Conservation (phyloP, 92 coral and sea anemone genomes). For the Porites evermanni region DNA sequence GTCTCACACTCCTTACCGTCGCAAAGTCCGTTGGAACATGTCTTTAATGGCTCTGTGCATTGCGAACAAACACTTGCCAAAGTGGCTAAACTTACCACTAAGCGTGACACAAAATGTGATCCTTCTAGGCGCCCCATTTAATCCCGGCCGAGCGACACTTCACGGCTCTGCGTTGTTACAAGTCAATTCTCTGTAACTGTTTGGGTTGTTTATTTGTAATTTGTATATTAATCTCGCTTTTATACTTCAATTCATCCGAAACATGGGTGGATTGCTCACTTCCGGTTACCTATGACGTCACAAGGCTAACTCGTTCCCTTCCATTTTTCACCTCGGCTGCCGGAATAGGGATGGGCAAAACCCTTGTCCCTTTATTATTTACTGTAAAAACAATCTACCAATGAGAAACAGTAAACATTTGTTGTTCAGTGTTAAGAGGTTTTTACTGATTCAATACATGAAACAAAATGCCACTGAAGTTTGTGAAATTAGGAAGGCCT, state of each 20-base stretch:
- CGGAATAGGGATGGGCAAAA: no score
- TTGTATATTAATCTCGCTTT: background rate
- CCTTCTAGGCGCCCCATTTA: conserved; percentile 1
- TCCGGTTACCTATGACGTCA: conserved; percentile 44
- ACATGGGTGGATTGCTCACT: conserved; percentile 3
- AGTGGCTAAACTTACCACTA: conserved; percentile 6
- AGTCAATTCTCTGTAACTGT: background rate
- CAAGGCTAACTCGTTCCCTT: background rate
- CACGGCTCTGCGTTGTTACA: background rate
- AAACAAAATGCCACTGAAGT: background rate
- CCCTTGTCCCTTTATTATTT: background rate
- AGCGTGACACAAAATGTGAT: background rate
- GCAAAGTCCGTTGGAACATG: conserved; percentile 26
- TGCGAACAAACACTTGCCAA: conserved; percentile 9
- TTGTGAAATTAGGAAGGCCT: background rate
- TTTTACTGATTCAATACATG: background rate
- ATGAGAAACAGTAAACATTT: background rate
- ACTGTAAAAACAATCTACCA: background rate
- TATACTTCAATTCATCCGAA: background rate
- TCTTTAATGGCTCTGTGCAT: conserved; percentile 1
- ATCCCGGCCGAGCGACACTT: background rate
- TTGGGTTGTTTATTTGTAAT: background rate
- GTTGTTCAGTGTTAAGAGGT: background rate
- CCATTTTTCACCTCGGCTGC: no score
- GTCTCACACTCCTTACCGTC: background rate